Percentiles rank a stretch among this genome's conserved stretches.
phyloP scores from a whole-genome alignment of 2,797 vertebrate genomes.

The Coluber constrictor region DNA sequence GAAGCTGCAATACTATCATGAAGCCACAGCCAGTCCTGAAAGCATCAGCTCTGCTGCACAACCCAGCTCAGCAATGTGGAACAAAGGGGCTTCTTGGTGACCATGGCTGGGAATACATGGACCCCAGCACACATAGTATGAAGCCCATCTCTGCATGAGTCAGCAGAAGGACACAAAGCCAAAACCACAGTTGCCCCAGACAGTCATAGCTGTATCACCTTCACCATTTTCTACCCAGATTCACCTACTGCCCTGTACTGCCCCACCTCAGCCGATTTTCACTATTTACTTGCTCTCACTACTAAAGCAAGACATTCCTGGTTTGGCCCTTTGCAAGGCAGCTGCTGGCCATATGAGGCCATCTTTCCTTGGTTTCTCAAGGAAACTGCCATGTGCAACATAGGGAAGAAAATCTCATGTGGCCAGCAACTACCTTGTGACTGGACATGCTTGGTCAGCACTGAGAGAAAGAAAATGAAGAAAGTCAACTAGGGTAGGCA shows the following conservation, averaged over 20 bases:
- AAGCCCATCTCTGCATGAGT: background rate
- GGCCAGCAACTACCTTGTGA: background rate
- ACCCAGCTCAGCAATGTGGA: background rate
- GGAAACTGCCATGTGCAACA: background rate
- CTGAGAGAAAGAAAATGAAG: background rate
- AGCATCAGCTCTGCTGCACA: background rate
- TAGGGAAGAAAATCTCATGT: background rate
- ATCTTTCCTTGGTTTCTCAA: background rate
- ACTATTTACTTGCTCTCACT: too few relatives aligned
- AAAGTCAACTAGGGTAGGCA: background rate
- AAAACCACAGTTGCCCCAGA: background rate
- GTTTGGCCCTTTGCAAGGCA: too few relatives aligned
- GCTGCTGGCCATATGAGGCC: too few relatives aligned
- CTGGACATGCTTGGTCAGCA: background rate
- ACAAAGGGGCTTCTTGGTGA: background rate
- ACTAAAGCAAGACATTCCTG: too few relatives aligned
- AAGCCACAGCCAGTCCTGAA: background rate
- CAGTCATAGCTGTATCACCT: background rate
- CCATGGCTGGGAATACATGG: background rate
- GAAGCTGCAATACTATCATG: background rate
- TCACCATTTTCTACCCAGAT: background rate
- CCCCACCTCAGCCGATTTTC: background rate
- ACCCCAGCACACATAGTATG: background rate
- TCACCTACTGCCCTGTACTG: background rate
- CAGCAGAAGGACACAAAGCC: background rate